phyloP scores from a whole-genome alignment of 2,113 vertebrate species.

The Cyanoramphus novaezelandiae region DNA sequence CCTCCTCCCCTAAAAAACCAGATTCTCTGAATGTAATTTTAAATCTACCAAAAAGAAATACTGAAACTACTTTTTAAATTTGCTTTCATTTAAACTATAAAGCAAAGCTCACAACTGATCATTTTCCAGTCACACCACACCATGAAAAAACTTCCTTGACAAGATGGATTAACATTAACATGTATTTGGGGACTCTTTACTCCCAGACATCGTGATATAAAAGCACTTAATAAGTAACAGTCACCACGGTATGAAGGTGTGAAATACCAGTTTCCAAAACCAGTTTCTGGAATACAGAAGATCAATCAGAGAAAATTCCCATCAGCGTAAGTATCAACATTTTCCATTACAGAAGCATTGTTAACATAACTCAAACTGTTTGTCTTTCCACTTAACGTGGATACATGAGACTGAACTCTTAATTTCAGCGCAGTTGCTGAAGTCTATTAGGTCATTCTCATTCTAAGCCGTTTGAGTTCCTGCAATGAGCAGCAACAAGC shows the following conservation, averaged over 20 bases:
- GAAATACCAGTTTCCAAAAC: constrained; percentile 22
- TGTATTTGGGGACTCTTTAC: not conserved
- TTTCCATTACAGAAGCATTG: not conserved
- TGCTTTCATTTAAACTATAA: not conserved
- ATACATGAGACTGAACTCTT: not conserved
- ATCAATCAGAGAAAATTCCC: constrained; percentile 29
- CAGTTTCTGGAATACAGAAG: not conserved
- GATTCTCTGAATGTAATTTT: not conserved
- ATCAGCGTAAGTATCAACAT: not conserved
- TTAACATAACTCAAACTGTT: not conserved
- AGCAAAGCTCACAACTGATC: not conserved
- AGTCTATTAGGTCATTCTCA: not conserved
- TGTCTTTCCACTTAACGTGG: not conserved
- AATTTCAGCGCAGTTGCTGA: not conserved
- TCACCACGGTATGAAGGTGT: not conserved
- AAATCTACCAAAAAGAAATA: not conserved
- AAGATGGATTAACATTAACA: not conserved
- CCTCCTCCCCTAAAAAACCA: not conserved
- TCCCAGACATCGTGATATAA: not conserved
- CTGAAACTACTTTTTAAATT: not conserved
- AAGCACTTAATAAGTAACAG: constrained; percentile 6
- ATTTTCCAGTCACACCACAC: not conserved
- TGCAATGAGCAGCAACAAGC: not conserved
- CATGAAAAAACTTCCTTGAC: not conserved
- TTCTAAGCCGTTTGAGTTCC: not conserved